Base-by-base conservation (phyloP, 2,797 vertebrate genomes). In the Ctenosaura bakeri region DNA sequence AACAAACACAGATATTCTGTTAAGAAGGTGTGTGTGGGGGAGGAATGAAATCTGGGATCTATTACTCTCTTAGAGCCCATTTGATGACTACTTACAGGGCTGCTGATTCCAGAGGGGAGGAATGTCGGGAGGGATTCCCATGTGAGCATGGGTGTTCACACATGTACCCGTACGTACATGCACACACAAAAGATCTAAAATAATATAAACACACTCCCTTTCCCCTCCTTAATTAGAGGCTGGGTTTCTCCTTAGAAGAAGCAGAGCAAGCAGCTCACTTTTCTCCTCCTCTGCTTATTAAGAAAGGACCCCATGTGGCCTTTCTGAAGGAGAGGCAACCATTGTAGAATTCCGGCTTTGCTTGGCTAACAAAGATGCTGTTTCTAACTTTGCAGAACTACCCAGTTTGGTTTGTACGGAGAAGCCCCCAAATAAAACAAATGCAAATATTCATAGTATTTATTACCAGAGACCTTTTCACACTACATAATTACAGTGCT, bases 11-110 rank as follows among this genome's bases (percentile, higher is more conserved):
- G 91, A 87, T 79, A 92, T 87, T 92, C 80, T 26, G 6, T 91
- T 87, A 6, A 86, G 88, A 87, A 88, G 92, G 0, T 76, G 87
- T 79, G 86, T 3, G 0, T 78, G 86, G 38, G 92, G 87, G 90
- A 81, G 86, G 92, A 90, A 90, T 77, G 86, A 91, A 92, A 92
- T 22, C 8, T 0, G 85, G 83, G 89, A 91, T 88, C 84, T 90
- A 69, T 71, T 91, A 78, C 76, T 88, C 76, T 0, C 0, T 66
- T 82, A 89, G 80, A 74, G 50, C 79, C 85, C 10, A 24, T 93
- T 85, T 88, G 92, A 93, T 12, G 81, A 89, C 46, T 0, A 0
- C 78, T 93, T 46, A 38, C 1, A 0, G 7, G 88, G 71, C 0
- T 2, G 87, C 93, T 13, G 5, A 85, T 1, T 0, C 0, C 0